Evolutionary conservation across 2,797 vertebrate genomes (phyloP).

Genomic region (Microchirus variegatus): DNA sequence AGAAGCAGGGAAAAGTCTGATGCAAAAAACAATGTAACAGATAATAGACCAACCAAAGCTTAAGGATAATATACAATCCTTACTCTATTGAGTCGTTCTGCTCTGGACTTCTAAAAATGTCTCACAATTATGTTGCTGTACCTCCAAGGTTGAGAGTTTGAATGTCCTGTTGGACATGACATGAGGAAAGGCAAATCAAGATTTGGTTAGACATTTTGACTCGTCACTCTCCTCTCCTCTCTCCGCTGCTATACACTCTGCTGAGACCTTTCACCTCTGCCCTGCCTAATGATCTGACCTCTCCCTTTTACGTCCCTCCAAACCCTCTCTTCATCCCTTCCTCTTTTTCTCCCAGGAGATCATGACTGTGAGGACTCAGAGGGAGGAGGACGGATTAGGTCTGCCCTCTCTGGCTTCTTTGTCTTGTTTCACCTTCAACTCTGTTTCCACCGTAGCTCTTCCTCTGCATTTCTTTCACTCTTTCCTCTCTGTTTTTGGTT

Average conservation of each 20-base stretch:
- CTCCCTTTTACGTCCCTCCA: slow-evolving; percentile 28
- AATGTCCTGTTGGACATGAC: slow-evolving; percentile 58
- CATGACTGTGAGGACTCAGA: slow-evolving; percentile 31
- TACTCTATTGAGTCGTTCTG: too few relatives aligned
- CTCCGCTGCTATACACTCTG: slow-evolving; percentile 15
- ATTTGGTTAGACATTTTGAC: slow-evolving; percentile 57
- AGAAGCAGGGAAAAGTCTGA: too few relatives aligned
- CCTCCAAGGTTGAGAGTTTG: slow-evolving; percentile 44
- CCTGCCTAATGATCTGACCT: slow-evolving; percentile 66
- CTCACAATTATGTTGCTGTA: slow-evolving; percentile 46
- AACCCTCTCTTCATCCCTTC: slow-evolving; percentile 35
- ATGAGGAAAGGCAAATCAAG: slow-evolving; percentile 45
- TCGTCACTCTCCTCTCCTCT: background rate
- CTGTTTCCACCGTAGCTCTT: slow-evolving; percentile 7
- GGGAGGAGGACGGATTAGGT: slow-evolving; percentile 39
- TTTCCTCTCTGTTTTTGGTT: slow-evolving; percentile 10
- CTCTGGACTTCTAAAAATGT: slow-evolving; percentile 22
- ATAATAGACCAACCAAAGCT: too few relatives aligned
- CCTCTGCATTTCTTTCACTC: slow-evolving; percentile 10
- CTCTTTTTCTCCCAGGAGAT: slow-evolving; percentile 49
- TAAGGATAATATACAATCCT: background rate
- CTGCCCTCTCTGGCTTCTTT: slow-evolving; percentile 33
- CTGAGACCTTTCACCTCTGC: slow-evolving; percentile 52
- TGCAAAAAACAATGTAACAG: too few relatives aligned
- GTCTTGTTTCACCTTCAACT: slow-evolving; percentile 68